Conservation (phyloP, 1,140 invertebrate genomes). For the Temnothorax curvispinosus region DNA sequence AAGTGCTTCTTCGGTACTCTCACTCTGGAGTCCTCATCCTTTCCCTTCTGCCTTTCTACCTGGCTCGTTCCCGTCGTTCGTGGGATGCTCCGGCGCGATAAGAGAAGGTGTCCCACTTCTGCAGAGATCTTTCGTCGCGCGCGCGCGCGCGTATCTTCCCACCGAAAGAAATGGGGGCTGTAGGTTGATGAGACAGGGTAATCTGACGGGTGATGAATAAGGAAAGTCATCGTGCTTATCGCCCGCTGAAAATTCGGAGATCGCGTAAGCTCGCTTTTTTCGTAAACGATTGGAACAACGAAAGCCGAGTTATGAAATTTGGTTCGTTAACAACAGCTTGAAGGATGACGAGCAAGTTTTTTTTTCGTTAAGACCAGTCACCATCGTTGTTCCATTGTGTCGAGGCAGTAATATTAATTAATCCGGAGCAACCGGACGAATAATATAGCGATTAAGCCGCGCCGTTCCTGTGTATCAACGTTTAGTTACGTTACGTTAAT, state of each 20-base stretch:
- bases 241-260: not conserved
- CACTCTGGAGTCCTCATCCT: conserved; percentile 55
- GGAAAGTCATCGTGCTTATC: not conserved
- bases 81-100: conserved; percentile 4
- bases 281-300: not conserved
- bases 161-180: conserved; percentile 26
- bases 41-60: conserved; percentile 41
- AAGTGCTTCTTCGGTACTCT: conserved; percentile 57
- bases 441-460: conserved; percentile 21
- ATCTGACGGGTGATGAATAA: conserved; percentile 14
- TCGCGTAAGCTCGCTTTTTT: not conserved
- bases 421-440: conserved; percentile 16
- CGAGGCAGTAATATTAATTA: conserved; percentile 32
- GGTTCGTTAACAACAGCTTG: not conserved
- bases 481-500: conserved; percentile 50
- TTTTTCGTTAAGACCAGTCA: not conserved
- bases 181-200: conserved; percentile 12
- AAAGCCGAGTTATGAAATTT: not conserved
- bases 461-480: not conserved
- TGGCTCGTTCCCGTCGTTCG: conserved; percentile 16
- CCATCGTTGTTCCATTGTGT: conserved; percentile 23
- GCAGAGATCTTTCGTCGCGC: conserved; percentile 15
- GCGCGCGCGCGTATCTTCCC: not conserved
- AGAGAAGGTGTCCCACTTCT: conserved; percentile 57
- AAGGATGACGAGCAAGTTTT: not conserved